Evolutionary conservation across 1,140 invertebrate species (phyloP).

Genomic region (Teleopsis dalmanni): DNA sequence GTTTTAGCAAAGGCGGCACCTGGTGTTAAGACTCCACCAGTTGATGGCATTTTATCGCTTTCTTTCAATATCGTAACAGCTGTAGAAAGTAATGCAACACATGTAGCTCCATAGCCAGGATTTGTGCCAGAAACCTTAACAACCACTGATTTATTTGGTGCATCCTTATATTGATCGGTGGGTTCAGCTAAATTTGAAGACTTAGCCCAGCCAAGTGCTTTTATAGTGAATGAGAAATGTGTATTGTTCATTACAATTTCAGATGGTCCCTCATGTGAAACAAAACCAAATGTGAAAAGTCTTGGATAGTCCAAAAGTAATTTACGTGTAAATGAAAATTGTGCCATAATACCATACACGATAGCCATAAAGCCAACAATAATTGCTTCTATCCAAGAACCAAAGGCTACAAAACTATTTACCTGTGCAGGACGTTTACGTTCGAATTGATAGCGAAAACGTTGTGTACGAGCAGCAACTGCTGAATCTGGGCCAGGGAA

Average conservation of each 20-base stretch:
- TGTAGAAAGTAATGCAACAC: conserved; percentile 55
- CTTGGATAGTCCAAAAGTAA: conserved; percentile 61
- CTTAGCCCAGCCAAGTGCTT: conserved; percentile 66
- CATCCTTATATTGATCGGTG: too few relatives aligned
- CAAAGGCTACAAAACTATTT: conserved; percentile 54
- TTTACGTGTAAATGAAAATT: conserved; percentile 53
- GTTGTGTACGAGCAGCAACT: conserved; percentile 68
- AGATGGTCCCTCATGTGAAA: conserved; percentile 57
- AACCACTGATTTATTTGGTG: conserved; percentile 57
- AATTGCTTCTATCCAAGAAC: conserved; percentile 36
- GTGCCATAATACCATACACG: conserved; percentile 60
- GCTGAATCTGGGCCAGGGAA: conserved; percentile 76
- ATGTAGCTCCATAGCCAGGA: conserved; percentile 78
- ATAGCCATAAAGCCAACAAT: conserved; percentile 49
- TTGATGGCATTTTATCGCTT: conserved; percentile 58
- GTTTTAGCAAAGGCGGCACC: conserved; percentile 19
- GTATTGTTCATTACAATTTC: conserved; percentile 53
- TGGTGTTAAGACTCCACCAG: conserved; percentile 45
- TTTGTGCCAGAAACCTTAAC: conserved; percentile 55
- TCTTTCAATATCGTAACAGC: conserved; percentile 69
- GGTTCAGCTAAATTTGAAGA: conserved; percentile 52
- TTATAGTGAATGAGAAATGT: conserved; percentile 57
- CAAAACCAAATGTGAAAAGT: conserved; percentile 61
- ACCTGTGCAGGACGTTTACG: conserved; percentile 64
- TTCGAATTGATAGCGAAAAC: conserved; percentile 60